These are phyloP conservation scores for Anolis sagrei DNA, from an alignment of 2,113 vertebrate genomes.

Conservation along the genomic window DNA sequence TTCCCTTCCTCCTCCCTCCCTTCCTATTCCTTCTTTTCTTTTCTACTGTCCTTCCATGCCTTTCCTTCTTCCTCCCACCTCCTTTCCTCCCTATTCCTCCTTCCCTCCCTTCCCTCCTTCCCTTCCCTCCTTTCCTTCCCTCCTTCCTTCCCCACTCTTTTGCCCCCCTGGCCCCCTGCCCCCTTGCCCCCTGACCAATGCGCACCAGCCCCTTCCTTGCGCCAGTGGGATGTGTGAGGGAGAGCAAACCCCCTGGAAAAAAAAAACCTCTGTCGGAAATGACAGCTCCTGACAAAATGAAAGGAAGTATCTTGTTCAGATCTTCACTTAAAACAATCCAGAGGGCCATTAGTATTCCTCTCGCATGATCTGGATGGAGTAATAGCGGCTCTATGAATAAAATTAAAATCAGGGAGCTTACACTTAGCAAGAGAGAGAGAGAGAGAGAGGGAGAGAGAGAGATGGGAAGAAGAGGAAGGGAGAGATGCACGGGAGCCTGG, in stretches of 20 bases:
- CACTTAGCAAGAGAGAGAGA: slow-evolving; percentile 7
- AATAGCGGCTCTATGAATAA: slow-evolving; percentile 70
- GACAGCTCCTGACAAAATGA: slow-evolving; percentile 79
- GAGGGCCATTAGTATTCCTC: slow-evolving; percentile 77
- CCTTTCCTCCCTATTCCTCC: not conserved
- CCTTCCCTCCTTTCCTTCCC: no score
- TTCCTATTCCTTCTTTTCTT: not conserved
- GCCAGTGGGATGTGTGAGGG: slow-evolving; percentile 59
- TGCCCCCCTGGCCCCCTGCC: not conserved
- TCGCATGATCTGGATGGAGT: slow-evolving; percentile 53
- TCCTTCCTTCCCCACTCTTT: not conserved
- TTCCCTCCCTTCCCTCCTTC: no score
- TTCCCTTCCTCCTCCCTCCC: no score
- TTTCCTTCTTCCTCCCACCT: not conserved
- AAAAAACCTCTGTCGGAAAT: slow-evolving; percentile 65
- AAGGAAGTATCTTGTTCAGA: slow-evolving; percentile 77
- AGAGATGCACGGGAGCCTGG: not conserved
- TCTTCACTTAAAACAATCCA: slow-evolving; percentile 80
- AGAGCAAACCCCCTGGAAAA: slow-evolving; percentile 50
- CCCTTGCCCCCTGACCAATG: not conserved
- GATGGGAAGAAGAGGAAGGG: no score
- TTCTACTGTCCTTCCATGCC: no score
- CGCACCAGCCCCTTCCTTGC: not conserved
- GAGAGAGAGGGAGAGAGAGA: not conserved
- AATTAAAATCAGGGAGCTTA: slow-evolving; percentile 70